Base-by-base conservation (phyloP, 2,888 invertebrate genomes). In the Watsonalla cultraria region DNA sequence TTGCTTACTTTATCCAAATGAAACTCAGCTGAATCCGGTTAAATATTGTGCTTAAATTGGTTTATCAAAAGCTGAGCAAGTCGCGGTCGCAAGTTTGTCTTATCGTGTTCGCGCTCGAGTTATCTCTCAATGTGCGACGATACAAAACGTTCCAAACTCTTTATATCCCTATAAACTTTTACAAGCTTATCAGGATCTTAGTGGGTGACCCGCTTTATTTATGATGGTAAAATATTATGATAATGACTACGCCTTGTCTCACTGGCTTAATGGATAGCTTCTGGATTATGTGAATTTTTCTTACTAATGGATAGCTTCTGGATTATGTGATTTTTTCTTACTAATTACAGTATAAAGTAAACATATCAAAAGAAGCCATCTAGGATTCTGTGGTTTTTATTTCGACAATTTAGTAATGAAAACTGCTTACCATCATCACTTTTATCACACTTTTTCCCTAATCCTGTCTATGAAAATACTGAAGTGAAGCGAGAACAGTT, bases 71-170 rank as follows among this genome's bases (percentile, higher is more conserved):
- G 8, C 71, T 67, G 66, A 61, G 68, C 66, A 73, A 24, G 24
- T 76, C 70, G 77, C 76, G 74, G 71, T 82, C 71, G 70, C 74
- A 69, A 57, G 70, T 65, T 72, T 76, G 76, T 73, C 79, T 83
- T 83, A 83, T 78, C 76, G 65, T 68, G 65, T 75, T 74, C 74
- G 70, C 76, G 68, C 66, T 65, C 60, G 64, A 72, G 66, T 70
- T 78, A 78, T 77, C 74, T 74, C 61, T 54, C 62, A 58, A 68
- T 63, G 68, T 68, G 74, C 68, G 53, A 53, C 55, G 56, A 58
- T 68, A 75, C 78, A 74, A 76, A 78, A 80, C 73, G 71, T 68
- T 58, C 57, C 58, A 58, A 66, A 59, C 58, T 59, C 60, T 76
- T 76, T 72, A 74, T 71, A 71, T 70, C 72, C 62, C 66, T 74